Percentiles rank a stretch among this genome's conserved stretches.
These are phyloP conservation scores for Coptodon bakossiorum DNA, from an alignment of 2,113 vertebrate genomes.

Conservation along the genomic window DNA sequence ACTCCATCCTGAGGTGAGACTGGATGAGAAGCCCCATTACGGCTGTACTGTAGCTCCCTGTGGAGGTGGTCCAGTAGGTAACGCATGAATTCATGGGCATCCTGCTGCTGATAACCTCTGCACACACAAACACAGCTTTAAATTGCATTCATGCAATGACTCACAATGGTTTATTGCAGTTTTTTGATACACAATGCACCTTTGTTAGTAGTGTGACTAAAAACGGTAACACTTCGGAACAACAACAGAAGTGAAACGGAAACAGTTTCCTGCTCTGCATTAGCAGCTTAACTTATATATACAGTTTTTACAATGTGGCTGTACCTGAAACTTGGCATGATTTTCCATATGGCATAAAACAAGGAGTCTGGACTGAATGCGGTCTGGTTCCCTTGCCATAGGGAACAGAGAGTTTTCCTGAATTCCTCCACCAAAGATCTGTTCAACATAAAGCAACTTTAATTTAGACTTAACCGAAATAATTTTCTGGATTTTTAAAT, in stretches of 20 bases:
- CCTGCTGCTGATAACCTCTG: constrained; percentile 98
- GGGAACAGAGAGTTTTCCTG: constrained; percentile 93
- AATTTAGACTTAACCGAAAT: not conserved
- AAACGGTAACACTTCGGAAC: not conserved
- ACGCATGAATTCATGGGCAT: constrained; percentile 98
- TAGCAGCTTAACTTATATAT: not conserved
- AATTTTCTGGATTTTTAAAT: not conserved
- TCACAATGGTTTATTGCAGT: not conserved
- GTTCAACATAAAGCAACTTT: constrained; percentile 17
- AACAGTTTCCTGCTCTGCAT: not conserved
- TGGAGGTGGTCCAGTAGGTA: constrained; percentile 98
- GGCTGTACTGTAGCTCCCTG: constrained; percentile 87
- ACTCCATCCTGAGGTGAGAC: constrained; percentile 76
- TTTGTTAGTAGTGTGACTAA: not conserved
- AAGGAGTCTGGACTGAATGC: constrained; percentile 96
- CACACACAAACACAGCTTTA: not conserved
- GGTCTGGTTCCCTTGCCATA: constrained; percentile 94
- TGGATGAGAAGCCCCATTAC: constrained; percentile 80
- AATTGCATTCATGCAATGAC: not conserved
- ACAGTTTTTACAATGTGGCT: not conserved
- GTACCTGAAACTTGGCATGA: constrained; percentile 99
- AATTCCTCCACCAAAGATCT: constrained; percentile 98
- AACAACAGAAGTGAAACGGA: not conserved
- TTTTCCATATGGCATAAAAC: constrained; percentile 98
- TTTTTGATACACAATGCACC: not conserved